A percentile compares a stretch with the other conserved stretches of the same genome.
These are phyloP conservation scores for Tauraco erythrolophus DNA, from an alignment of 2,113 vertebrate species.

Conservation along the genomic window DNA sequence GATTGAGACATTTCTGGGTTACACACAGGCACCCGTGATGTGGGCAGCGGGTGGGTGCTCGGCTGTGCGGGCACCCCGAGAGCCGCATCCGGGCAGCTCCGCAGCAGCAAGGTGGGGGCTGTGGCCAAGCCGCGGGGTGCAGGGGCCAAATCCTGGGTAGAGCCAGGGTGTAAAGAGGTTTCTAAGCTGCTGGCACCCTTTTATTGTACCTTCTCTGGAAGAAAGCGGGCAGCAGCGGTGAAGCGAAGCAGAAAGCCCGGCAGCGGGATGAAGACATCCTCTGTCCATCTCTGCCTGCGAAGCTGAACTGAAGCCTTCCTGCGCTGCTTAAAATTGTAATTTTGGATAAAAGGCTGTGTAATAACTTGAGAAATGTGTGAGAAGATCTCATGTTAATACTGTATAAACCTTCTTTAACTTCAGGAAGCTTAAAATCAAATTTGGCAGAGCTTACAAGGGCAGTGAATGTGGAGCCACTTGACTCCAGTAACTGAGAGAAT, in stretches of 20 bases:
- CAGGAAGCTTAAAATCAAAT: slow-evolving; percentile 72
- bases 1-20: background rate
- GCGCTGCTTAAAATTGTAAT: slow-evolving; percentile 33
- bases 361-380: slow-evolving; percentile 46
- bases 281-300: slow-evolving; percentile 36
- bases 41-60: fast-evolving
- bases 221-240: background rate
- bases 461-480: slow-evolving; percentile 57
- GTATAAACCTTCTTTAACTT: slow-evolving; percentile 71
- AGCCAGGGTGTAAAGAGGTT: background rate
- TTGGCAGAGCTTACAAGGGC: slow-evolving; percentile 72
- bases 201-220: background rate
- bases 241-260: background rate
- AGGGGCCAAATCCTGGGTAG: background rate
- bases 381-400: slow-evolving; percentile 69
- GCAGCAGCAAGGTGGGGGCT: background rate
- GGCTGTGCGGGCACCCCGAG: fast-evolving
- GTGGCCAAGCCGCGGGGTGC: background rate
- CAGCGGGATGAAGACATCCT: slow-evolving; percentile 38
- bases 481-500: background rate
- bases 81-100: background rate
- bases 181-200: background rate
- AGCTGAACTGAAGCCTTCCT: slow-evolving; percentile 30
- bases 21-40: background rate
- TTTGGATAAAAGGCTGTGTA: slow-evolving; percentile 52